A percentile compares a stretch with the other conserved stretches of the same genome.
Conservation (phyloP, 2,113 vertebrate genomes). For the Galemys pyrenaicus region DNA sequence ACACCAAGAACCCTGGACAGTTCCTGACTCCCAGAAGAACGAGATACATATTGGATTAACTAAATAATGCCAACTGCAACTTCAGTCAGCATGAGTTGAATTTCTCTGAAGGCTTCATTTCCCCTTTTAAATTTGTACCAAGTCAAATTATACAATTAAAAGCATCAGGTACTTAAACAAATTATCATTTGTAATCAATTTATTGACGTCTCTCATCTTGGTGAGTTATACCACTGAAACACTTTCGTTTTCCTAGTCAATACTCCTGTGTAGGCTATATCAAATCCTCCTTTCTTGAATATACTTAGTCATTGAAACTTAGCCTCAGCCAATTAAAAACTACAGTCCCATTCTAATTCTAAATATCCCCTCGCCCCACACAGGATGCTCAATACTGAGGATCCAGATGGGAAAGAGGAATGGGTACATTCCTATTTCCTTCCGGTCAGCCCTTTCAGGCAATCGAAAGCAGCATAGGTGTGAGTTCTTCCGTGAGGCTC, state of each 20-base stretch:
- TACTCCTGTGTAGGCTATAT: not conserved
- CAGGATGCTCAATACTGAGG: not conserved
- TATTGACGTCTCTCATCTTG: constrained; percentile 24
- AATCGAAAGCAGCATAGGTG: not conserved
- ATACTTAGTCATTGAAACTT: not conserved
- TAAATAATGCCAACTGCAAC: not conserved
- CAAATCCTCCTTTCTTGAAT: not conserved
- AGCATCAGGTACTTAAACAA: not conserved
- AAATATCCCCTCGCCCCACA: not conserved
- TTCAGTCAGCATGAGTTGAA: not conserved
- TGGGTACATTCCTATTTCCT: too few relatives aligned
- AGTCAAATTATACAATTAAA: constrained; percentile 33
- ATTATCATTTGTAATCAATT: constrained; percentile 1
- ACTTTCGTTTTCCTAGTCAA: not conserved
- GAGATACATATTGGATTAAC: constrained; percentile 8
- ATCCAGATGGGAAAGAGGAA: not conserved
- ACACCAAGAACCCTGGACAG: not conserved
- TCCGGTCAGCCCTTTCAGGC: not conserved
- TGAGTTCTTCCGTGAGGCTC: not conserved
- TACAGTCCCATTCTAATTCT: not conserved
- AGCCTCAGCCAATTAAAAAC: not conserved
- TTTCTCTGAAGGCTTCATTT: constrained; percentile 45
- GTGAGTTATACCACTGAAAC: not conserved
- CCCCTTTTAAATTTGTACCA: not conserved
- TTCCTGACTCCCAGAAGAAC: not conserved